Percentiles rank a stretch among this genome's conserved stretches.
These are phyloP conservation scores for Callopanchax toddi DNA, from an alignment of 2,113 vertebrate species.

Conservation along the genomic window DNA sequence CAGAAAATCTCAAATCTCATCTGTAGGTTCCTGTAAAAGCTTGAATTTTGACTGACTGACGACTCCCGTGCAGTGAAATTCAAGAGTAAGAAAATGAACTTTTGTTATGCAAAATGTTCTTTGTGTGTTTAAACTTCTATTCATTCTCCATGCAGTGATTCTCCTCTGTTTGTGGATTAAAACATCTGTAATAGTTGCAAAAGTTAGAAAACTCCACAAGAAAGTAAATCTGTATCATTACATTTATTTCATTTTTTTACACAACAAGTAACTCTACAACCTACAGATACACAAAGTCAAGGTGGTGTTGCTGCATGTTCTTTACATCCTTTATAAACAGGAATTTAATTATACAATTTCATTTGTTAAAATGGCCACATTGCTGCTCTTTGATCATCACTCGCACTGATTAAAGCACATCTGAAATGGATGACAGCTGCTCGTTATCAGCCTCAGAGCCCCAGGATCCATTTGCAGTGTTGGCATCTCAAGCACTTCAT, in stretches of 20 bases:
- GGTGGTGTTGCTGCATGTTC: constrained; percentile 41
- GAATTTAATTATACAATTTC: constrained; percentile 63
- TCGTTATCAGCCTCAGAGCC: constrained; percentile 63
- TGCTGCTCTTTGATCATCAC: constrained; percentile 60
- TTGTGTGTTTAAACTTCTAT: too few species aligned
- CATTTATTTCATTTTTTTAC: constrained; percentile 18
- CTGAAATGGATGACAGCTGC: constrained; percentile 63
- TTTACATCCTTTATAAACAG: constrained; percentile 60
- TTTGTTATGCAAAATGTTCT: too few species aligned
- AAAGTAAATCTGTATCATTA: neutral
- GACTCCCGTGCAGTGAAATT: too few species aligned
- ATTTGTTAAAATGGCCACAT: constrained; percentile 60
- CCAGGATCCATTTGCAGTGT: constrained; percentile 70
- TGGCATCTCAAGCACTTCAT: constrained; percentile 77
- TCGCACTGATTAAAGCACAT: constrained; percentile 70
- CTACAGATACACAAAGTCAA: constrained; percentile 48
- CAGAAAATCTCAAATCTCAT: too few species aligned
- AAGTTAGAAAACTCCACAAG: too few species aligned
- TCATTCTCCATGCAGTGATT: too few species aligned
- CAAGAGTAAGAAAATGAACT: too few species aligned
- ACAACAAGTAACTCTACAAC: constrained; percentile 23
- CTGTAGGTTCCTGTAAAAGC: too few species aligned
- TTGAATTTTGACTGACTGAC: too few species aligned
- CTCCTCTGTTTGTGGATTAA: too few species aligned
- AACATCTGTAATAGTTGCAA: too few species aligned